Evolutionary conservation across 1,140 invertebrate genomes (phyloP).

Genomic region (Atta texana): DNA sequence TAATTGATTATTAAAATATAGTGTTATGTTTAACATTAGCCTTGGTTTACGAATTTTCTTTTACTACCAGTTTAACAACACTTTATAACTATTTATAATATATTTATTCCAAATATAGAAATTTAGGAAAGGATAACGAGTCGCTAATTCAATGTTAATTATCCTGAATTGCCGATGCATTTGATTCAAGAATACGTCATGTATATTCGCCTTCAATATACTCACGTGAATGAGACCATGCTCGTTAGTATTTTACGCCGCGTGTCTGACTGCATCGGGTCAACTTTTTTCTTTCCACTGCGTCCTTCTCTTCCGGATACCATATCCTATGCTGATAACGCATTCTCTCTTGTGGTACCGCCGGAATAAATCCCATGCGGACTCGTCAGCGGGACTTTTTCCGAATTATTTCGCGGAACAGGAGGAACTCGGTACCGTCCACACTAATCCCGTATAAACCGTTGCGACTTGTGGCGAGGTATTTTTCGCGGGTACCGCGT

Average conservation of each 20-base stretch:
- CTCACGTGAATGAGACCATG: background rate
- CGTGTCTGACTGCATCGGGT: conserved; percentile 37
- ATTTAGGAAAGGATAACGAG: background rate
- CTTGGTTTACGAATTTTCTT: background rate
- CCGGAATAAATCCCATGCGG: conserved; percentile 39
- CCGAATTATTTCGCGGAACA: conserved; percentile 59
- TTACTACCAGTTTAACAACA: background rate
- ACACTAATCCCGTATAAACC: conserved; percentile 60
- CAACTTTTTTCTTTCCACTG: conserved; percentile 50
- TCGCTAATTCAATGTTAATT: conserved; percentile 5
- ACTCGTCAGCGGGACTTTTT: conserved; percentile 44
- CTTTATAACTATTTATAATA: no score
- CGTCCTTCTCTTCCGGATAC: background rate
- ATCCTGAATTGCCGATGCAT: background rate
- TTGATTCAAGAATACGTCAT: background rate
- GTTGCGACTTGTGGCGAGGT: conserved; percentile 61
- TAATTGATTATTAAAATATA: background rate
- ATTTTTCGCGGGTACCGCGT: conserved; percentile 51
- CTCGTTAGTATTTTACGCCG: conserved; percentile 66
- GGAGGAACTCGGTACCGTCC: conserved; percentile 44
- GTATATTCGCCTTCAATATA: background rate
- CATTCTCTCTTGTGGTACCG: conserved; percentile 41
- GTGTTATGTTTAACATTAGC: background rate
- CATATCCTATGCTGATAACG: conserved; percentile 55
- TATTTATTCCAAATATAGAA: background rate